Evolutionary conservation across 2,113 vertebrate genomes (phyloP).

Genomic region (Globicephala melas): DNA sequence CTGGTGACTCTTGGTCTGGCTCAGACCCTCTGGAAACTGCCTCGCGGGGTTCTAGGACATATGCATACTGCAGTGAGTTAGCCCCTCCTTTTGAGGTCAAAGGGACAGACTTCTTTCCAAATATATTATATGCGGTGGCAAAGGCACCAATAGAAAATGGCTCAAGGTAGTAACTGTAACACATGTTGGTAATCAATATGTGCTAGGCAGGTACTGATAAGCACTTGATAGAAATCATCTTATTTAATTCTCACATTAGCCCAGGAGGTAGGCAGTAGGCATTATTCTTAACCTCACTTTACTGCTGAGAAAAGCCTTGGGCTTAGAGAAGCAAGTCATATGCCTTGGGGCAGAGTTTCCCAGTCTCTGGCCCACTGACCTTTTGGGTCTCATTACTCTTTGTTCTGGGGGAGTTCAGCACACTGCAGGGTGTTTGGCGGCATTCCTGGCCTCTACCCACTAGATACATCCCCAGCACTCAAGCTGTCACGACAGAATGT

Average conservation of each 20-base stretch:
- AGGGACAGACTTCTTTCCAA: neutral
- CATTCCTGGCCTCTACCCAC: neutral
- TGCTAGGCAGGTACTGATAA: too few species aligned
- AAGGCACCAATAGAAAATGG: neutral
- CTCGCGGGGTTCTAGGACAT: neutral
- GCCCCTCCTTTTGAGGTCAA: neutral
- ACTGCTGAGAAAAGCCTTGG: neutral
- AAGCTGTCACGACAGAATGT: accelerated
- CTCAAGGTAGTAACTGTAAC: neutral
- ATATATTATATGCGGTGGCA: accelerated
- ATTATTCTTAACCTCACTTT: too few species aligned
- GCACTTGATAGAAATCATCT: too few species aligned
- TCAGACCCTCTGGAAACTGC: neutral
- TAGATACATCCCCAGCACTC: too few species aligned
- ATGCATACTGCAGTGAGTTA: accelerated
- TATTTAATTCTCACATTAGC: neutral
- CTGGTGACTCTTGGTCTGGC: neutral
- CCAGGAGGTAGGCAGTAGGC: too few species aligned
- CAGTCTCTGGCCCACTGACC: too few species aligned
- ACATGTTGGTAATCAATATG: too few species aligned
- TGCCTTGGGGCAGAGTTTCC: neutral
- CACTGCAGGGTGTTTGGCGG: accelerated
- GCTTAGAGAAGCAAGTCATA: neutral
- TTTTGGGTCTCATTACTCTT: neutral
- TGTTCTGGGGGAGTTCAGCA: too few species aligned